Evolutionary conservation across 2,888 invertebrate genomes (phyloP).

Genomic region (Villa cingulata): DNA sequence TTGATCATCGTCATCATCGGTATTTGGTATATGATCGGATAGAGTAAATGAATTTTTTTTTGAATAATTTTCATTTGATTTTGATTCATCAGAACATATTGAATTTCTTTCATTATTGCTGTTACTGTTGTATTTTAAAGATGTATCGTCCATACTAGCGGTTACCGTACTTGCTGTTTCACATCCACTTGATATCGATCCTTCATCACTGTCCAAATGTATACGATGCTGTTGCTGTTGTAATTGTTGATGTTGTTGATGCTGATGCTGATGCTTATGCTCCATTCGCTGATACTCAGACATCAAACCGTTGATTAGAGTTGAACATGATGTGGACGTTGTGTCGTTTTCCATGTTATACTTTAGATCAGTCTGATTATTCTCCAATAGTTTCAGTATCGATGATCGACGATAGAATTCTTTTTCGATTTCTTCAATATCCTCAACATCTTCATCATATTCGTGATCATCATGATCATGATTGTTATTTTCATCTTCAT

Average conservation of each 20-base stretch:
- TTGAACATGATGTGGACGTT: not conserved
- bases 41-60: not conserved
- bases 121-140: slow-evolving; percentile 20
- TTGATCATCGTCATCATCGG: not conserved
- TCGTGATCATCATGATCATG: slow-evolving; percentile 26
- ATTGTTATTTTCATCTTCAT: slow-evolving; percentile 8
- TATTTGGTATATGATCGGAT: too few relatives aligned
- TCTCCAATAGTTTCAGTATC: slow-evolving; percentile 27
- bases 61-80: not conserved
- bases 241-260: not conserved
- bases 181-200: slow-evolving; percentile 67
- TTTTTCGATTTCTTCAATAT: slow-evolving; percentile 23
- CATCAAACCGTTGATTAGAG: not conserved
- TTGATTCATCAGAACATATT: not conserved
- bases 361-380: not conserved
- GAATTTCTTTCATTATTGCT: not conserved
- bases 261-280: not conserved
- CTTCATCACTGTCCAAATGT: slow-evolving; percentile 52
- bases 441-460: slow-evolving; percentile 24
- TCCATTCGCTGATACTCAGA: too few relatives aligned
- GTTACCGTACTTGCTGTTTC: slow-evolving; percentile 64
- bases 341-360: not conserved
- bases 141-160: slow-evolving; percentile 36
- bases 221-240: slow-evolving; percentile 17
- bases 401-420: slow-evolving; percentile 33